These are phyloP conservation scores for Pseudorectes ferrugineus DNA, from an alignment of 2,113 vertebrate species.

Conservation along the genomic window DNA sequence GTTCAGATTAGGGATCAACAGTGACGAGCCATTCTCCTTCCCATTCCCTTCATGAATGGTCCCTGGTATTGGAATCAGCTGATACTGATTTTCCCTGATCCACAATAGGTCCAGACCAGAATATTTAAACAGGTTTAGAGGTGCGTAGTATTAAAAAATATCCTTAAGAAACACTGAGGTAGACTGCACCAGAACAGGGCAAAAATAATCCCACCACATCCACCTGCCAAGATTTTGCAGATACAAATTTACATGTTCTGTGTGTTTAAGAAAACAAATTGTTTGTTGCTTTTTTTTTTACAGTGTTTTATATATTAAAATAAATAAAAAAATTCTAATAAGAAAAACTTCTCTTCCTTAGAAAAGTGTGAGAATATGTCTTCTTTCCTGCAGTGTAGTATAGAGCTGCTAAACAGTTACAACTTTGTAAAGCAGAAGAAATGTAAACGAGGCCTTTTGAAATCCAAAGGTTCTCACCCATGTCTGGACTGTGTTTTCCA, in stretches of 20 bases:
- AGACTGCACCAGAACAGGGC: slow-evolving; percentile 86
- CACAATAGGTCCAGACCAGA: slow-evolving; percentile 48
- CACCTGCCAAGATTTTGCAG: slow-evolving; percentile 61
- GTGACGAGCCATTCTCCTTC: background rate
- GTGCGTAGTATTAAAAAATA: slow-evolving; percentile 62
- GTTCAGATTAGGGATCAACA: background rate
- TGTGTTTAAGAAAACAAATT: slow-evolving; percentile 66
- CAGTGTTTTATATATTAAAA: slow-evolving; percentile 88
- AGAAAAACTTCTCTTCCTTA: slow-evolving; percentile 83
- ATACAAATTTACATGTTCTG: slow-evolving; percentile 64
- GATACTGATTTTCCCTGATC: slow-evolving; percentile 15
- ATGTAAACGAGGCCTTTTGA: slow-evolving; percentile 35
- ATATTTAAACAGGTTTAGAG: slow-evolving; percentile 50
- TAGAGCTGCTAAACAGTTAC: slow-evolving; percentile 23
- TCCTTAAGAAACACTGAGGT: slow-evolving; percentile 82
- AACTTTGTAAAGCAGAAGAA: slow-evolving; percentile 51
- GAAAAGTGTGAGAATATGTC: slow-evolving; percentile 74
- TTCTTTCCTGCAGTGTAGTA: slow-evolving; percentile 41
- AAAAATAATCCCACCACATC: slow-evolving; percentile 58
- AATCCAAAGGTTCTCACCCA: background rate
- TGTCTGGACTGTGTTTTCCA: background rate
- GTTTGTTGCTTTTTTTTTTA: slow-evolving; percentile 58
- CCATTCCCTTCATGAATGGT: slow-evolving; percentile 24
- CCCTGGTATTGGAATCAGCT: slow-evolving; percentile 41
- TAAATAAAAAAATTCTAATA: slow-evolving; percentile 84